Percentiles rank a stretch among this genome's conserved stretches.
phyloP scores from a whole-genome alignment of 92 coral and sea anemone genomes.

The Porites lobata region DNA sequence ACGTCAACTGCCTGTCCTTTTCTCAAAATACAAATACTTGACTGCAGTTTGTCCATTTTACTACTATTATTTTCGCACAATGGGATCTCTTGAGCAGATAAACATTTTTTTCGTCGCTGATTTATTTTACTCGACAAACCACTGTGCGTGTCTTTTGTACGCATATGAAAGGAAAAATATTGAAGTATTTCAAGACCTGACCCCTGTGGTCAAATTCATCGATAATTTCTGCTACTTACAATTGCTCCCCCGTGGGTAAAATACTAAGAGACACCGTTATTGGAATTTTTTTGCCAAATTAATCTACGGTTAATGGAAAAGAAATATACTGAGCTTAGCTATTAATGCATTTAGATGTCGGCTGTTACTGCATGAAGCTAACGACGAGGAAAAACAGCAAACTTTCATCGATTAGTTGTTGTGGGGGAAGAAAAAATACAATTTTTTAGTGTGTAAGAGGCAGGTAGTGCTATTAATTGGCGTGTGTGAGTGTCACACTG shows the following conservation, averaged over 20 bases:
- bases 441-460: neutral
- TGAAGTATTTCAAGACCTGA: conserved; percentile 47
- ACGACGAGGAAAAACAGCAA: neutral
- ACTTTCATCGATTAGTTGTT: neutral
- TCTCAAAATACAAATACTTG: neutral
- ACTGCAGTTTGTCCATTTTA: conserved; percentile 2
- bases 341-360: neutral
- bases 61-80: neutral
- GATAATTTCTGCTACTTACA: conserved; percentile 36
- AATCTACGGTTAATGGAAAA: neutral
- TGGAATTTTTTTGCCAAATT: conserved; percentile 58
- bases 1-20: conserved; percentile 5
- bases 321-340: neutral
- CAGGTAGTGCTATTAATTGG: conserved; percentile 25
- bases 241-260: conserved; percentile 64
- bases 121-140: conserved; percentile 12
- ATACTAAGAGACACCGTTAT: conserved; percentile 53
- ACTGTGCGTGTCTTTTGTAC: conserved; percentile 39
- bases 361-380: neutral
- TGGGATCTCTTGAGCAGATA: neutral
- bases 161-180: conserved; percentile 51
- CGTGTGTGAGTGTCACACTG: conserved; percentile 6
- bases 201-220: conserved; percentile 58
- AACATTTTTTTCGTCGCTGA: conserved; percentile 12
- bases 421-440: conserved; percentile 5